Conservation (phyloP, 2,113 vertebrate genomes). For the Pipra filicauda region DNA sequence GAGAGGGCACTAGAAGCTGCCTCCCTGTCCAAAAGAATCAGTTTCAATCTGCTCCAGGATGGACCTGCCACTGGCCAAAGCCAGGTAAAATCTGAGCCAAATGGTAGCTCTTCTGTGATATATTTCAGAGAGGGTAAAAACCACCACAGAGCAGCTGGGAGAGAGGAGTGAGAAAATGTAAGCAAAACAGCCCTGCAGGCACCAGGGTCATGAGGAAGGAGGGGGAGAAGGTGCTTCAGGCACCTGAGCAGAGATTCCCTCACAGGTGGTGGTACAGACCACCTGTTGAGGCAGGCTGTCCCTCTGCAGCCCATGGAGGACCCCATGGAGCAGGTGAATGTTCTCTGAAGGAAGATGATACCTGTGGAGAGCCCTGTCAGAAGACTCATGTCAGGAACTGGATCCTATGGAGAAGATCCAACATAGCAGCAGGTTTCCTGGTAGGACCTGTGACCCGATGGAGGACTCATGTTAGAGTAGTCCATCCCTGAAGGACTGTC, state of each 20-base stretch:
- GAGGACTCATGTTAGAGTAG: fast-evolving
- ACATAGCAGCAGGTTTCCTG: not conserved
- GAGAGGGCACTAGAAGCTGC: not conserved
- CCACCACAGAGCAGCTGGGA: not conserved
- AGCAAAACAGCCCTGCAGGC: not conserved
- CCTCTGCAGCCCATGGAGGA: not conserved
- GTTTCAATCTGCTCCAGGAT: not conserved
- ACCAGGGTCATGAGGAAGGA: not conserved
- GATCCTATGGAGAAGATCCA: fast-evolving
- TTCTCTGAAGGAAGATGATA: not conserved
- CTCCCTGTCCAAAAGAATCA: not conserved
- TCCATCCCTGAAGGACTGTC: not conserved
- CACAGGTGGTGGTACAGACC: not conserved
- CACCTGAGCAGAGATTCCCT: fast-evolving
- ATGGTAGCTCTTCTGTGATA: fast-evolving
- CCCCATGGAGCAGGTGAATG: not conserved
- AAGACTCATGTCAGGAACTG: not conserved
- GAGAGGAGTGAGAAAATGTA: not conserved
- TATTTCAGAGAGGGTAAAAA: not conserved
- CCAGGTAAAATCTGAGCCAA: no score
- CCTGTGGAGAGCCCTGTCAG: fast-evolving
- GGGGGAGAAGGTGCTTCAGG: not conserved
- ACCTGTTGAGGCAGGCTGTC: not conserved
- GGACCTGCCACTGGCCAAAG: not conserved
- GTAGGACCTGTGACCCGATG: not conserved